Conservation (phyloP, 2,888 invertebrate genomes). For the Hermaeophaga mercurialis region DNA sequence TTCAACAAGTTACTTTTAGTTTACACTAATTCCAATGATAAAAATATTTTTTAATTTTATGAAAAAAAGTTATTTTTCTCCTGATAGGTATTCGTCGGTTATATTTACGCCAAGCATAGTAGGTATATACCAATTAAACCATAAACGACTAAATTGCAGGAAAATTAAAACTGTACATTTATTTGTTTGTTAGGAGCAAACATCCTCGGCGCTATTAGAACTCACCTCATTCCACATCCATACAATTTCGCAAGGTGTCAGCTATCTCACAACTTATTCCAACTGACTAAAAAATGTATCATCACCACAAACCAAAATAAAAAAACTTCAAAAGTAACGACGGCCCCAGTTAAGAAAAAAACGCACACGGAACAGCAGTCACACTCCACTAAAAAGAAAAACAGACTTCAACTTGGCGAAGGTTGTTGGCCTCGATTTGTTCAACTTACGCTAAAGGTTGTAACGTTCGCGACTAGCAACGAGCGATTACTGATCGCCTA, state of each 20-base stretch:
- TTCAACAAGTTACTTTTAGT: too few species aligned
- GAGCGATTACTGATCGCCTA: conserved; percentile 10
- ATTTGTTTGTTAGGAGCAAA: neutral
- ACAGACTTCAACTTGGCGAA: conserved; percentile 26
- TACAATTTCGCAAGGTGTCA: conserved; percentile 21
- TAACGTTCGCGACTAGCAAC: neutral
- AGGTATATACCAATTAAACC: too few species aligned
- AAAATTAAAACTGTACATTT: neutral
- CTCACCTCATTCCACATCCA: conserved; percentile 46
- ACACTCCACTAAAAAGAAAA: conserved; percentile 23
- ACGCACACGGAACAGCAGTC: conserved; percentile 15
- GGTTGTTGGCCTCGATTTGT: conserved; percentile 32
- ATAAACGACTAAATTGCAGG: too few species aligned
- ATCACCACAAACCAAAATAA: conserved; percentile 22
- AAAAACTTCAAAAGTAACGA: conserved; percentile 6
- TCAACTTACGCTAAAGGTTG: neutral
- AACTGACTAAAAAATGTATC: conserved; percentile 19
- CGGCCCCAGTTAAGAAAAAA: neutral
- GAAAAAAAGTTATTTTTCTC: too few species aligned
- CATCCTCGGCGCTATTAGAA: conserved; percentile 5
- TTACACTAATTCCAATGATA: too few species aligned
- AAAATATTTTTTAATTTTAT: too few species aligned
- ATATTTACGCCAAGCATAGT: too few species aligned
- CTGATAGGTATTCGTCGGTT: too few species aligned
- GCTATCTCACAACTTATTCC: conserved; percentile 28